Conservation (phyloP, 1,140 invertebrate species). For the Steinernema feltiae region DNA sequence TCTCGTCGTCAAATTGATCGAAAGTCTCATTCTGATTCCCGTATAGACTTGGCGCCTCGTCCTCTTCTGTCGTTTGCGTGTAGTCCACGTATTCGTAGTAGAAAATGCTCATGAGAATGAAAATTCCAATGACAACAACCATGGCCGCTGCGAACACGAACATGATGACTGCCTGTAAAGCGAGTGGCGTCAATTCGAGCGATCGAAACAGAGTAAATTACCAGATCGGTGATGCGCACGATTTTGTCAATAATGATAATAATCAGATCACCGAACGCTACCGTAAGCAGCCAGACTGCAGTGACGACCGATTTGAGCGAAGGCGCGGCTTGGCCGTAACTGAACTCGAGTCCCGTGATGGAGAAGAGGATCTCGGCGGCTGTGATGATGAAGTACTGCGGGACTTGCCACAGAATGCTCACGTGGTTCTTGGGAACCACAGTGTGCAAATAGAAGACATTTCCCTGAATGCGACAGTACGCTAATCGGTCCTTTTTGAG, state of each 20-base stretch:
- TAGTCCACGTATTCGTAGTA: slow-evolving; percentile 26
- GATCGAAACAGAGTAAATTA: no score
- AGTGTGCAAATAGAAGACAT: not conserved
- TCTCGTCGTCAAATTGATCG: not conserved
- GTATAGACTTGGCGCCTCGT: slow-evolving; percentile 13
- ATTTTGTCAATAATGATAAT: slow-evolving; percentile 15
- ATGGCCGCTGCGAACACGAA: slow-evolving; percentile 19
- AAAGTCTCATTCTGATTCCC: not conserved
- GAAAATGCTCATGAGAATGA: slow-evolving; percentile 22
- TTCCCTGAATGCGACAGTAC: not conserved
- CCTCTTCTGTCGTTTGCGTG: not conserved
- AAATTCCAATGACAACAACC: slow-evolving; percentile 17
- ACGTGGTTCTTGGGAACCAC: not conserved
- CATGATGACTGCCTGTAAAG: slow-evolving; percentile 18
- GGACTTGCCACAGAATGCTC: slow-evolving; percentile 25
- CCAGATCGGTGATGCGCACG: not conserved
- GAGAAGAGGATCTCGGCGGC: slow-evolving; percentile 32
- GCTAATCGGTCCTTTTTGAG: not conserved
- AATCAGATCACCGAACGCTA: slow-evolving; percentile 21
- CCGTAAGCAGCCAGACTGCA: slow-evolving; percentile 20
- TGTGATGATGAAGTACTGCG: slow-evolving; percentile 24
- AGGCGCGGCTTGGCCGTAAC: slow-evolving; percentile 21
- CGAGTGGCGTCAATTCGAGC: no score
- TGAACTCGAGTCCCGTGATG: slow-evolving; percentile 25
- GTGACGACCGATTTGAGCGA: slow-evolving; percentile 22